A percentile compares a stretch with the other conserved stretches of the same genome.
These are phyloP conservation scores for Camelus dromedarius DNA, from an alignment of 2,113 vertebrate genomes.

Conservation along the genomic window DNA sequence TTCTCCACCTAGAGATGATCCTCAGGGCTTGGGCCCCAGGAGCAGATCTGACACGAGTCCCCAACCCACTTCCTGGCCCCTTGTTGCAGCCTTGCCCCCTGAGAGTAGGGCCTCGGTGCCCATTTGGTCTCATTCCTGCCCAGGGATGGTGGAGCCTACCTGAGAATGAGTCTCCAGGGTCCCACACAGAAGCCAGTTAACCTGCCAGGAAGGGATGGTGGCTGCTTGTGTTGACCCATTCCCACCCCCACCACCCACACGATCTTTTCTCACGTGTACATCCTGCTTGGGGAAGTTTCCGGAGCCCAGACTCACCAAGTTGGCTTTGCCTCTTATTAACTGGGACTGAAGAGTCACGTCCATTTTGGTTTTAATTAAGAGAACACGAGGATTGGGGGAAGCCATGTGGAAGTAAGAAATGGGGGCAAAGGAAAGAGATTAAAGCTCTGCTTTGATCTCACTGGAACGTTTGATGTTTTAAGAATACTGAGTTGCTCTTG, in stretches of 20 bases:
- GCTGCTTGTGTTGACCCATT: no score
- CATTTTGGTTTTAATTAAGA: slow-evolving; percentile 63
- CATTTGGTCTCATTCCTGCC: neutral
- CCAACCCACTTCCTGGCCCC: neutral
- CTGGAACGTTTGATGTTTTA: neutral
- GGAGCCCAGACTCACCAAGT: neutral
- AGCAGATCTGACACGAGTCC: neutral
- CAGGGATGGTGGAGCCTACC: neutral
- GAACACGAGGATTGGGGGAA: neutral
- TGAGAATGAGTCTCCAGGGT: neutral
- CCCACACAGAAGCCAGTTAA: neutral
- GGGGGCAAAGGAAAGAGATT: slow-evolving; percentile 13
- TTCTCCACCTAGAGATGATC: neutral
- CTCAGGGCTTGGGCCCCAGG: neutral
- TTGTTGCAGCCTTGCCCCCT: neutral
- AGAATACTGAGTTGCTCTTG: neutral
- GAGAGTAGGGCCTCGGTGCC: neutral
- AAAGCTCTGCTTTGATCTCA: slow-evolving; percentile 41
- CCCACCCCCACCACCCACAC: neutral
- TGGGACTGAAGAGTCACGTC: neutral
- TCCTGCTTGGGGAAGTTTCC: neutral
- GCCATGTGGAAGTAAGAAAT: neutral
- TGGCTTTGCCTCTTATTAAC: slow-evolving; percentile 13
- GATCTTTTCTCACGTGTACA: neutral
- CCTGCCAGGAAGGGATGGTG: neutral